These are phyloP conservation scores for Diuraphis noxia DNA, from an alignment of 1,140 invertebrate species.

Conservation along the genomic window DNA sequence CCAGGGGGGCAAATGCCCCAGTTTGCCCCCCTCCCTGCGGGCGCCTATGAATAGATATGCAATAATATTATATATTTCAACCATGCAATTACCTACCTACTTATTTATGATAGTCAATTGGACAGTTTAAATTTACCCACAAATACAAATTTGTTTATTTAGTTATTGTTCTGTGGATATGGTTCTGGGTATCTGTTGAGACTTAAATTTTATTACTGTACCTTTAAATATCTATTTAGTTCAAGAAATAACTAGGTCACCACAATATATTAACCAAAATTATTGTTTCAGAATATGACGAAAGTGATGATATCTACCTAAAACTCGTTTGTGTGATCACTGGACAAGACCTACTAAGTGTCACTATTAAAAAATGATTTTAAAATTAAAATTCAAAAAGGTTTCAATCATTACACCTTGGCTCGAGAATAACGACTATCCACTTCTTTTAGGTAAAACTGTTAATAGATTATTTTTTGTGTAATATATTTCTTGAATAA, in stretches of 20 bases:
- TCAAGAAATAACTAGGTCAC: not conserved
- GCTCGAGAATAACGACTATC: slow-evolving; percentile 91
- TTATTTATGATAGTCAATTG: too few relatives aligned
- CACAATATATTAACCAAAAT: not conserved
- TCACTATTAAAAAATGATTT: slow-evolving; percentile 74
- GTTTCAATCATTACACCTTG: slow-evolving; percentile 87
- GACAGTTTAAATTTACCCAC: too few relatives aligned
- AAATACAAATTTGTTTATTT: too few relatives aligned
- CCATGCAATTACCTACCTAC: too few relatives aligned
- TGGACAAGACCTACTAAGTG: slow-evolving; percentile 91
- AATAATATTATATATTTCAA: too few relatives aligned
- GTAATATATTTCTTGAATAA: not conserved
- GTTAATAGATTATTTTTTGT: not conserved
- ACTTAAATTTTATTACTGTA: not conserved
- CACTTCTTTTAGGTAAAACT: slow-evolving; percentile 69
- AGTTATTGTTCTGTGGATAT: too few relatives aligned
- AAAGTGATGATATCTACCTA: slow-evolving; percentile 64
- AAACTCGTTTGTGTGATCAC: slow-evolving; percentile 90
- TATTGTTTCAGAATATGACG: slow-evolving; percentile 57
- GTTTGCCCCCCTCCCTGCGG: too few relatives aligned
- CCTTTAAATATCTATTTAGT: not conserved
- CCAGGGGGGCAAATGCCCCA: too few relatives aligned
- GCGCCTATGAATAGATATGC: too few relatives aligned
- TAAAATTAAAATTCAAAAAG: slow-evolving; percentile 72
- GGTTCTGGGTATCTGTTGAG: not conserved